Percentiles rank a stretch among this genome's conserved stretches.
phyloP scores from a whole-genome alignment of 2,797 vertebrate genomes.

The Pangasius djambal region DNA sequence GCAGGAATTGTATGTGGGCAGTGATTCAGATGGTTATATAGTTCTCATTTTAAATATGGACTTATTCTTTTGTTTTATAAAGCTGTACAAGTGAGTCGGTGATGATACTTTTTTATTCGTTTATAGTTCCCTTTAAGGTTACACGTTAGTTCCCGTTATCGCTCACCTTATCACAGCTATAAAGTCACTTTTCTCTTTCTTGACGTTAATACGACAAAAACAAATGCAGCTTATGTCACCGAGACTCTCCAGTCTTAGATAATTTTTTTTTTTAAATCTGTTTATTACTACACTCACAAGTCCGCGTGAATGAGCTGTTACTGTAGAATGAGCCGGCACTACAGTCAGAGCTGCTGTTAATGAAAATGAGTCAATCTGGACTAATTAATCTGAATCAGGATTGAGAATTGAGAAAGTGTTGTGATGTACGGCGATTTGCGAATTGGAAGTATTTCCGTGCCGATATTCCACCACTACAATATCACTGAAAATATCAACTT shows the following conservation, averaged over 20 bases:
- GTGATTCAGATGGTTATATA: not conserved
- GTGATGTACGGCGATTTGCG: not conserved
- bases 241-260: not conserved
- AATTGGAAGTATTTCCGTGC: not conserved
- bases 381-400: not conserved
- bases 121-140: not conserved
- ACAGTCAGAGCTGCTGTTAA: not conserved
- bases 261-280: not conserved
- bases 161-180: not conserved
- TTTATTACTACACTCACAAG: not conserved
- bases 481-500: too few species aligned
- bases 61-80: not conserved
- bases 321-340: not conserved
- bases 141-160: not conserved
- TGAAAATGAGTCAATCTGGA: not conserved
- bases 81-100: not conserved
- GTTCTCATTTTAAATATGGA: not conserved
- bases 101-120: not conserved
- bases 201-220: too few species aligned
- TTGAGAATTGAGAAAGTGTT: not conserved
- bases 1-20: not conserved
- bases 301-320: not conserved
- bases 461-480: not conserved
- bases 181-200: not conserved
- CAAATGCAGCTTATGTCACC: not conserved